Percentiles rank a stretch among this genome's conserved stretches.
Evolutionary conservation across 2,113 vertebrate species (phyloP).

Genomic region (Stercorarius parasiticus): DNA sequence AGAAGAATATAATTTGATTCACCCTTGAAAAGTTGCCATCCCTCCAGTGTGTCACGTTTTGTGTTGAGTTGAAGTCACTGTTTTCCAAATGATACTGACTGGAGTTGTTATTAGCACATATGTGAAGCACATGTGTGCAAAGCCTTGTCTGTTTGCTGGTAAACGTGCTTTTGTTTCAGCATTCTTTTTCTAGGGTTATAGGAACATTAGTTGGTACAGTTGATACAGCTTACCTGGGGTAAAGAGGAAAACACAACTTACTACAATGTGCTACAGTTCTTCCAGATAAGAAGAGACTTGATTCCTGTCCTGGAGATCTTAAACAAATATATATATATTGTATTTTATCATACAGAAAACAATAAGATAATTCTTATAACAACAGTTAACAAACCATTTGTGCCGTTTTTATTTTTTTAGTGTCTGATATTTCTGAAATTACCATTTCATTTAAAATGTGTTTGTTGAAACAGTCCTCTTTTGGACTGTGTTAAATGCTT

Average conservation of each 20-base stretch:
- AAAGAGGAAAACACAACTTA: neutral
- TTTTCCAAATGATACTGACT: neutral
- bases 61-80: neutral
- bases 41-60: neutral
- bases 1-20: neutral
- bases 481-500: neutral
- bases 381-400: neutral
- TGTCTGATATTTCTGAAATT: neutral
- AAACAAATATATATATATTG: neutral
- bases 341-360: neutral
- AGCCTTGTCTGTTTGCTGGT: neutral
- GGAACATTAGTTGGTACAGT: neutral
- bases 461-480: neutral
- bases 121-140: neutral
- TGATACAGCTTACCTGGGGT: neutral
- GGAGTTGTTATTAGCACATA: neutral
- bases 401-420: neutral
- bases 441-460: neutral
- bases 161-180: neutral
- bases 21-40: neutral
- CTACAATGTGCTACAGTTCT: neutral
- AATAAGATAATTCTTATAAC: neutral
- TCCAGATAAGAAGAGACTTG: neutral
- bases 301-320: neutral
- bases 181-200: neutral